Evolutionary conservation across 2,797 vertebrate species (phyloP), one percentile per base, ranked within the genome.

Genomic region (Catostomus latipinnis): DNA sequence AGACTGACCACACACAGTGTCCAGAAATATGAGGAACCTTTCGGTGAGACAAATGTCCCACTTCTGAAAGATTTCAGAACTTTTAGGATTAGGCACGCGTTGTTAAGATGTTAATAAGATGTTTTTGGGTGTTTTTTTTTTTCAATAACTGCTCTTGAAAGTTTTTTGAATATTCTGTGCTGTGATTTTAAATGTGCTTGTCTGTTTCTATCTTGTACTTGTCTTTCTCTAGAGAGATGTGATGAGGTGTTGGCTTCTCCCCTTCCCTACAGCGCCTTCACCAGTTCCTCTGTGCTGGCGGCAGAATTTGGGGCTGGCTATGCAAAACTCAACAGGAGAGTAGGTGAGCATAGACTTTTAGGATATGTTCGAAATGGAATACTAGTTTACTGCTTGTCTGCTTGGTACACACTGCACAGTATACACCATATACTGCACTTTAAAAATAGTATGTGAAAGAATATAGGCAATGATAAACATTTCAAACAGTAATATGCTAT

Each of bases 201-300:
- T 63, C 5, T 52, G 14, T 63, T 63, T 63, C 49, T 76, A 0
- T 78, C 3, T 83, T 0, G 0, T 16, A 76, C 3, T 83, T 0
- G 0, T 16, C 8, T 62, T 46, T 77, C 13, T 81, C 18, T 83
- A 94, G 93, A 89, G 50, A 89, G 58, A 54, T 94, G 93, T 75
- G 92, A 93, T 52, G 91, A 94, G 83, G 91, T 88, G 43, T 80
- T 94, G 85, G 93, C 92, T 61, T 92, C 91, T 9, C 93, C 93
- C 11, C 91, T 94, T 0, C 89, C 92, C 11, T 93, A 91, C 84
- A 93, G 91, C 79, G 90, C 90, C 82, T 93, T 94, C 87, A 91
- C 63, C 85, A 90, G 91, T 50, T 93, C 93, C 5, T 92, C 93
- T 0, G 86, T 88, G 11, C 87, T 86, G 6, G 83, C 50, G 1